Conservation (phyloP, 2,888 invertebrate species). For the Dynastes maya region DNA sequence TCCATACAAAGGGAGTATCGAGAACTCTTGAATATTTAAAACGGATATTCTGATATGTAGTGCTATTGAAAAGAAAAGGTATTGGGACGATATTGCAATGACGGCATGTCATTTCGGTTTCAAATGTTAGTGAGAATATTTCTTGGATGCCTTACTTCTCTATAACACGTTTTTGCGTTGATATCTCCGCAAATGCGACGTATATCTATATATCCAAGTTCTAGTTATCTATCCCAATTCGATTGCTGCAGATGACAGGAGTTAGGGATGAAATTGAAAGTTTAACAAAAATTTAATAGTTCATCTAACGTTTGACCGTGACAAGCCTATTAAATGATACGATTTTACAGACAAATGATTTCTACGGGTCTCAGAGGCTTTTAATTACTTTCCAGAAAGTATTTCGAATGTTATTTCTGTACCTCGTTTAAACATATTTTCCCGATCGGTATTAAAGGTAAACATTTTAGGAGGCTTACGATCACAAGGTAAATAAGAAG, state of each 20-base stretch:
- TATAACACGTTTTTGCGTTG: conserved; percentile 5
- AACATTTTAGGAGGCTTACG: neutral
- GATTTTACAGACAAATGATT: conserved; percentile 37
- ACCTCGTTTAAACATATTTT: neutral
- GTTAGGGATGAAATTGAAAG: conserved; percentile 42
- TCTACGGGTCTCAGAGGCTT: conserved; percentile 2
- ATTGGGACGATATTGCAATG: conserved; percentile 32
- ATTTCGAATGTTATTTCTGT: too few species aligned
- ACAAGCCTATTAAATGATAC: conserved; percentile 46
- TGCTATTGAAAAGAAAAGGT: conserved; percentile 22
- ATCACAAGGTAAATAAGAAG: conserved; percentile 21
- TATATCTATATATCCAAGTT: conserved; percentile 26
- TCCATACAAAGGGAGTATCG: neutral
- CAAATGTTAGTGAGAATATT: conserved; percentile 31
- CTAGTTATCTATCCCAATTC: conserved; percentile 35
- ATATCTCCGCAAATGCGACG: neutral
- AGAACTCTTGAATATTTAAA: conserved; percentile 32
- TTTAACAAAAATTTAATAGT: conserved; percentile 47
- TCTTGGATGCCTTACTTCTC: too few species aligned
- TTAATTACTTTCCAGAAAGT: conserved; percentile 32
- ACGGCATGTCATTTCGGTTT: conserved; percentile 39
- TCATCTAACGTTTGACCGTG: conserved; percentile 34
- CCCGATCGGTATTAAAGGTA: neutral
- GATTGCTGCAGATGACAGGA: conserved; percentile 46
- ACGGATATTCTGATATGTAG: conserved; percentile 23